Conservation (phyloP, 2,113 vertebrate species). For the Syngnathus floridae region DNA sequence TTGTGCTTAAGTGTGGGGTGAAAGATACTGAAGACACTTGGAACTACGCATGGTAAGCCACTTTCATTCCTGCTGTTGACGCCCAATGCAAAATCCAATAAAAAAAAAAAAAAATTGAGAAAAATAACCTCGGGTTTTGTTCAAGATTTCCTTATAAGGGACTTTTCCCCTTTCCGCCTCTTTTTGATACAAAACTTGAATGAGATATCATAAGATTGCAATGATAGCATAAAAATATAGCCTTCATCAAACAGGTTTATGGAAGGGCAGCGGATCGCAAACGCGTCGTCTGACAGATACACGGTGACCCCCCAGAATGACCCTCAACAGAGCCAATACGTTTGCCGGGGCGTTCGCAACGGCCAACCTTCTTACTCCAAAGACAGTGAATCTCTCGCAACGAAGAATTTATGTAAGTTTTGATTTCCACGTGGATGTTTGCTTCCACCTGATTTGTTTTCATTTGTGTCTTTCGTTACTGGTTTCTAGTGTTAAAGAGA, state of each 20-base stretch:
- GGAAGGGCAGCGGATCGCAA: accelerated
- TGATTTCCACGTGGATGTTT: not conserved
- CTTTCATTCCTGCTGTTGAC: too few species aligned
- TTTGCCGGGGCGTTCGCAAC: conserved; percentile 34
- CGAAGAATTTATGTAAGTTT: conserved; percentile 64
- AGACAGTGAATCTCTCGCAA: conserved; percentile 32
- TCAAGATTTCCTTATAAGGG: not conserved
- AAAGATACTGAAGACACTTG: conserved; percentile 15
- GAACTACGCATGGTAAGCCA: conserved; percentile 65
- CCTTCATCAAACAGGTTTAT: conserved; percentile 34
- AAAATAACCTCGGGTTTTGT: too few species aligned
- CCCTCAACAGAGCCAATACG: conserved; percentile 49
- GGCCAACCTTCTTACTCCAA: conserved; percentile 45
- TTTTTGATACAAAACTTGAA: not conserved
- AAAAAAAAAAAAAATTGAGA: too few species aligned
- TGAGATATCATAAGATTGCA: too few species aligned
- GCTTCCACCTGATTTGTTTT: not conserved
- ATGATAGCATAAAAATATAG: not conserved
- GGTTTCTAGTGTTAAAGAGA: conserved; percentile 63
- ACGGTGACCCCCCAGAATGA: conserved; percentile 46
- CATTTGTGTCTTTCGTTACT: not conserved
- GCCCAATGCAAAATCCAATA: too few species aligned
- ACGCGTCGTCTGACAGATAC: not conserved
- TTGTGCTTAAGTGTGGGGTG: conserved; percentile 57
- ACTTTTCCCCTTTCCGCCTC: not conserved